These are phyloP conservation scores for Catocala sponsa DNA, from an alignment of 2,888 invertebrate genomes.

Conservation along the genomic window DNA sequence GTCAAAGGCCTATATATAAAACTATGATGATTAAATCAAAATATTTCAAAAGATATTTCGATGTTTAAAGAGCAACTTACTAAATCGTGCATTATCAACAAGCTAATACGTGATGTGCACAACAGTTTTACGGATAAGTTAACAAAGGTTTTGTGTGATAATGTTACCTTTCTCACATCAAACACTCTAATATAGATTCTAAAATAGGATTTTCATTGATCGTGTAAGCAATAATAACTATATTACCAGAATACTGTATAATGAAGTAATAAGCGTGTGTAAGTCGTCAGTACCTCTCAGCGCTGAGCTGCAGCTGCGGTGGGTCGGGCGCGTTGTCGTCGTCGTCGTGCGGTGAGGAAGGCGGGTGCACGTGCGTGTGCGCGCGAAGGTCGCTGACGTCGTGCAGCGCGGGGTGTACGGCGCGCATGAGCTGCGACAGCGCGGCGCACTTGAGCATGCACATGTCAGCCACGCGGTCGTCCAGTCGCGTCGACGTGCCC, in stretches of 20 bases:
- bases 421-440: constrained; percentile 92
- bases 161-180: too few species aligned
- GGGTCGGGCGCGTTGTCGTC: constrained; percentile 87
- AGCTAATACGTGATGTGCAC: too few species aligned
- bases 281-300: constrained; percentile 87
- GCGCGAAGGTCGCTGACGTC: constrained; percentile 69
- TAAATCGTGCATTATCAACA: too few species aligned
- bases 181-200: too few species aligned
- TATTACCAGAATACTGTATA: neutral
- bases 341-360: constrained; percentile 53
- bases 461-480: constrained; percentile 98
- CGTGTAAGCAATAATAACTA: neutral
- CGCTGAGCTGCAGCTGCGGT: constrained; percentile 94
- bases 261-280: neutral
- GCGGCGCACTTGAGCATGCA: constrained; percentile 97
- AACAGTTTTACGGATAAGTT: too few species aligned
- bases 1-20: too few species aligned
- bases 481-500: constrained; percentile 95
- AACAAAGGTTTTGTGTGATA: too few species aligned
- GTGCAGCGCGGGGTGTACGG: constrained; percentile 97
- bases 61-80: too few species aligned
- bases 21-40: too few species aligned
- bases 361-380: constrained; percentile 89
- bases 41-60: too few species aligned
- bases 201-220: too few species aligned